Base-by-base conservation (phyloP, 2,888 invertebrate genomes). In the Dioctria linearis region DNA sequence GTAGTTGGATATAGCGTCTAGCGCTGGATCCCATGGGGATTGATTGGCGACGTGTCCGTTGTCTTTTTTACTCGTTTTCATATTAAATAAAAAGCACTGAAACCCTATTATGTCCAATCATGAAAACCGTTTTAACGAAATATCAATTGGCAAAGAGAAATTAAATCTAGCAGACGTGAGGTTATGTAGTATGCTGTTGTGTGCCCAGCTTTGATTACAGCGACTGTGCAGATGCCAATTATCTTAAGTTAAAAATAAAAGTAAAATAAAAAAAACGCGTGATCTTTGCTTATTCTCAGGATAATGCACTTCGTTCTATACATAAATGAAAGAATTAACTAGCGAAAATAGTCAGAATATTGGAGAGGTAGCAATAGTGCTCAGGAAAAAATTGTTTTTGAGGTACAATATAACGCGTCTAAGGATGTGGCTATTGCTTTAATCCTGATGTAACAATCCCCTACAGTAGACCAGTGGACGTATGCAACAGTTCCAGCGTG, bases 61-160 rank as follows among this genome's bases (percentile, higher is more conserved):
- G 37, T 76, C 49, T 76, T 76, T 63, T 40, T 25, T 5, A 11
- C 4, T 25, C 49, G 49, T 25, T 46, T 40, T 57, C 43, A 13
- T 57, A 39, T 11, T 73, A 42, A 73, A 57, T 73, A 42, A 73
- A 57, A 57, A 73, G 42, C 73, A 73, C 76, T 76, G 49, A 39
- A 46, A 49, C 49, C 63, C 61, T 42, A 75, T 76, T 76, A 76
- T 76, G 43, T 63, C 76, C 76, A 76, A 76, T 76, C 76, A 76
- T 63, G 13, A 57, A 51, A 76, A 76, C 76, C 76, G 76, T 76
- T 76, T 76, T 61, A 46, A 63, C 49, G 63, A 76, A 76, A 76
- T 25, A 25, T 63, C 76, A 76, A 76, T 63, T 63, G 76, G 43
- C 42, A 63, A 76, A 76, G 43, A 49, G 37, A 76, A 76, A 63